Conservation (phyloP, 2,113 vertebrate species). For the Barbus barbus region DNA sequence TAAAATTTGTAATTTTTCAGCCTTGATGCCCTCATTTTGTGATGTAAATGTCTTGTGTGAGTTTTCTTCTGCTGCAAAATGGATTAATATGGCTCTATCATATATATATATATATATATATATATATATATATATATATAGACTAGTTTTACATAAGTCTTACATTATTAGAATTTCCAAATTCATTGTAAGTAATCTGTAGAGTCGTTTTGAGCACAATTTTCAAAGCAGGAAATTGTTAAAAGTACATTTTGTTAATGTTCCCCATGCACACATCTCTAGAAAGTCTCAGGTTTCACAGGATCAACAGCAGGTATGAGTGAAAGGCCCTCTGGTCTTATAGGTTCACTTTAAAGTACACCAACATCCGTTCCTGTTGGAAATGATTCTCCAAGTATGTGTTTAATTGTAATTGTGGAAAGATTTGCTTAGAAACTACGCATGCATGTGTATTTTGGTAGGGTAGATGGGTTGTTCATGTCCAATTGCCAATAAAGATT, state of each 20-base stretch:
- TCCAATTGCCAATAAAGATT: conserved; percentile 79
- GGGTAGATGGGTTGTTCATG: conserved; percentile 88
- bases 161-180: neutral
- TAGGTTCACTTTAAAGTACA: conserved; percentile 50
- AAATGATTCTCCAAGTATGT: conserved; percentile 64
- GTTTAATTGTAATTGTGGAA: conserved; percentile 76
- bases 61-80: neutral
- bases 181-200: neutral
- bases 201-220: conserved; percentile 9
- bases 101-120: too few species aligned
- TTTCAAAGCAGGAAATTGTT: neutral
- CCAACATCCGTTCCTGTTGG: conserved; percentile 49
- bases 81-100: neutral
- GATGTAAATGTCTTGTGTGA: neutral
- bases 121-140: neutral
- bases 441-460: conserved; percentile 92
- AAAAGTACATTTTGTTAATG: conserved; percentile 10
- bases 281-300: conserved; percentile 47
- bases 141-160: neutral
- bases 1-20: neutral
- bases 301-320: conserved; percentile 36
- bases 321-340: conserved; percentile 9
- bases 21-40: neutral
- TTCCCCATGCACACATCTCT: conserved; percentile 33
- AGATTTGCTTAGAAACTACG: conserved; percentile 83